phyloP scores from a whole-genome alignment of 2,797 vertebrate genomes.

The Taenioides sp. region DNA sequence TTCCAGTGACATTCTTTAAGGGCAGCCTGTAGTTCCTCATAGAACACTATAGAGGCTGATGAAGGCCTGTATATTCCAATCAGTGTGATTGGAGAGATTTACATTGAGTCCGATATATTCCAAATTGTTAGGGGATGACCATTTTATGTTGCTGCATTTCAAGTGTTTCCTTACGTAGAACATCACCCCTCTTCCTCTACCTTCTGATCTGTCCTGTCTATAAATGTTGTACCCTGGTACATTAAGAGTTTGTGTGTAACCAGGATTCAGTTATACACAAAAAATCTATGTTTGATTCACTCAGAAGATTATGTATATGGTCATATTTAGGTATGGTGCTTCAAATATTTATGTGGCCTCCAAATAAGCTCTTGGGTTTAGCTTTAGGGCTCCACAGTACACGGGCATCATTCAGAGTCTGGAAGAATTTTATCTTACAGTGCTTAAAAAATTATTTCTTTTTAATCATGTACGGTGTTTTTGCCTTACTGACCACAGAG shows the following conservation, averaged over 20 bases:
- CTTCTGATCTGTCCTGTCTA: background rate
- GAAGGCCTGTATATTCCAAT: background rate
- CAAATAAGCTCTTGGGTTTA: background rate
- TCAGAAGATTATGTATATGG: conserved; percentile 1
- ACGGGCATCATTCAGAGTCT: background rate
- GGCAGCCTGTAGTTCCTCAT: background rate
- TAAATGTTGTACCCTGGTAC: background rate
- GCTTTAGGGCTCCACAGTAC: background rate
- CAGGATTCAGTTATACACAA: conserved; percentile 1
- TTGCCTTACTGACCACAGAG: no score
- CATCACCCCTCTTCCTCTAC: background rate
- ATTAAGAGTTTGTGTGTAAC: background rate
- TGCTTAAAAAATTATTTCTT: background rate
- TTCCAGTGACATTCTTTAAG: conserved; percentile 2
- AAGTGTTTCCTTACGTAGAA: background rate
- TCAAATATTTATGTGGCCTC: background rate
- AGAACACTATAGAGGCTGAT: background rate
- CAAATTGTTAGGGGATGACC: background rate
- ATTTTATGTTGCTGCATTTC: background rate
- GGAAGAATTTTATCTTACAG: background rate
- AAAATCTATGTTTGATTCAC: background rate
- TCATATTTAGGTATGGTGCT: background rate
- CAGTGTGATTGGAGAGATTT: background rate
- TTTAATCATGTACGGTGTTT: background rate
- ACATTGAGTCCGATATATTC: background rate